Conservation (phyloP, 1,140 invertebrate species). For the Heliconius hewitsoni region DNA sequence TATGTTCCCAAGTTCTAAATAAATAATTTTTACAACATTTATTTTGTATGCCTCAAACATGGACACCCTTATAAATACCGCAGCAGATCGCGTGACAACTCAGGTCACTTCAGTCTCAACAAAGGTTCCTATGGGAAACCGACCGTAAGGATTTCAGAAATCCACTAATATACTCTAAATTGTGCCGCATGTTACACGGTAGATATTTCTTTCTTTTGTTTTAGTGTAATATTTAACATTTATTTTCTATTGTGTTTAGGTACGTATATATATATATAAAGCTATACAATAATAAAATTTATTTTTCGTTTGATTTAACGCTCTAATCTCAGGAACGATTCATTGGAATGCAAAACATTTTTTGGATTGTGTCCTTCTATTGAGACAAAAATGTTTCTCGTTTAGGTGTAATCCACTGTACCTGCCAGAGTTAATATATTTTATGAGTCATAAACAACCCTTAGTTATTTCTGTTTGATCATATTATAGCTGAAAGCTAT, state of each 20-base stretch:
- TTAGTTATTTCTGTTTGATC: too few relatives aligned
- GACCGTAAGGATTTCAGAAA: conserved; percentile 53
- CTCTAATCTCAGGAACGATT: too few relatives aligned
- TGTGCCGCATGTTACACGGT: conserved; percentile 40
- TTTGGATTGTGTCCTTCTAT: too few relatives aligned
- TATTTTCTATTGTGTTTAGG: not conserved
- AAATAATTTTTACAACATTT: not conserved
- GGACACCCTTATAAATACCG: conserved; percentile 43
- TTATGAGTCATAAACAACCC: too few relatives aligned
- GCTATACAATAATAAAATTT: too few relatives aligned
- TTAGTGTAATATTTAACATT: not conserved
- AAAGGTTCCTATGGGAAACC: conserved; percentile 65
- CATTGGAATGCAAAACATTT: too few relatives aligned
- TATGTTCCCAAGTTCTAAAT: not conserved
- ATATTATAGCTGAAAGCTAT: too few relatives aligned
- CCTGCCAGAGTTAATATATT: too few relatives aligned
- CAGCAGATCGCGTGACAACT: conserved; percentile 61
- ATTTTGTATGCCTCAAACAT: conserved; percentile 16
- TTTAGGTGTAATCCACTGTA: too few relatives aligned
- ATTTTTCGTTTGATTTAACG: too few relatives aligned
- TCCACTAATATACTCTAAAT: conserved; percentile 53
- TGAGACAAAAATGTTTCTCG: too few relatives aligned
- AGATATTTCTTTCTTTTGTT: not conserved
- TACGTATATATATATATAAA: too few relatives aligned
- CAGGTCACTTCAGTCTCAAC: conserved; percentile 34